Conservation (phyloP, 2,797 vertebrate genomes). For the Phataginus tetradactyla region DNA sequence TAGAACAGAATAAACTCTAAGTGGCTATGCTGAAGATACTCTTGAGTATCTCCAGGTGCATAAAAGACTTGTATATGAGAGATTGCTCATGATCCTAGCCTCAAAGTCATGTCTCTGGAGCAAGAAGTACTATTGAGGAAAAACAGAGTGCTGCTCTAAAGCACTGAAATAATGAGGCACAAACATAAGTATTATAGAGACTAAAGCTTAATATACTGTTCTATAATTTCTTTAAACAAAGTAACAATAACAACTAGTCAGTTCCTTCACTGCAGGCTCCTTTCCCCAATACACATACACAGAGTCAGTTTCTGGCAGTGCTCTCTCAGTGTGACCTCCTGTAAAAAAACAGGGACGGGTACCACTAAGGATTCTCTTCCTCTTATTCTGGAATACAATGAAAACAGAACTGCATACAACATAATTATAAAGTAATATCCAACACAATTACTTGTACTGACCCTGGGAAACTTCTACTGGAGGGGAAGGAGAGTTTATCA, state of each 20-base stretch:
- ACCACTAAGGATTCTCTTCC: slow-evolving; percentile 40
- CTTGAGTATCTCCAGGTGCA: slow-evolving; percentile 40
- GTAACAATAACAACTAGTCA: background rate
- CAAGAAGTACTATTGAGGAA: slow-evolving; percentile 49
- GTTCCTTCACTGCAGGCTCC: slow-evolving; percentile 55
- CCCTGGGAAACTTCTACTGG: slow-evolving; percentile 27
- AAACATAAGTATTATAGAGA: slow-evolving; percentile 58
- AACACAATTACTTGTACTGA: slow-evolving; percentile 62
- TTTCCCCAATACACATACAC: slow-evolving; percentile 40
- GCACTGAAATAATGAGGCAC: slow-evolving; percentile 50
- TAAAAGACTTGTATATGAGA: slow-evolving; percentile 22
- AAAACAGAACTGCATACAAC: slow-evolving; percentile 63
- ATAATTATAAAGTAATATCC: slow-evolving; percentile 59
- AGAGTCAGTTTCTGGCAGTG: slow-evolving; percentile 44
- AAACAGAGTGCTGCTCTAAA: slow-evolving; percentile 23
- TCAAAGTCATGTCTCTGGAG: slow-evolving; percentile 42
- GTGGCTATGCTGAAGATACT: slow-evolving; percentile 55
- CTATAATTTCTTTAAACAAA: slow-evolving; percentile 69
- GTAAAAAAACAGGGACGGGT: slow-evolving; percentile 4
- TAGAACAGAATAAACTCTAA: slow-evolving; percentile 49
- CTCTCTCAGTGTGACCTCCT: slow-evolving; percentile 16
- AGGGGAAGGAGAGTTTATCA: slow-evolving; percentile 48
- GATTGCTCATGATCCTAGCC: background rate
- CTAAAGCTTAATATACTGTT: slow-evolving; percentile 49
- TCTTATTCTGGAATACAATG: slow-evolving; percentile 50